Conservation (phyloP, 1,140 invertebrate genomes). For the Goniozus legneri region DNA sequence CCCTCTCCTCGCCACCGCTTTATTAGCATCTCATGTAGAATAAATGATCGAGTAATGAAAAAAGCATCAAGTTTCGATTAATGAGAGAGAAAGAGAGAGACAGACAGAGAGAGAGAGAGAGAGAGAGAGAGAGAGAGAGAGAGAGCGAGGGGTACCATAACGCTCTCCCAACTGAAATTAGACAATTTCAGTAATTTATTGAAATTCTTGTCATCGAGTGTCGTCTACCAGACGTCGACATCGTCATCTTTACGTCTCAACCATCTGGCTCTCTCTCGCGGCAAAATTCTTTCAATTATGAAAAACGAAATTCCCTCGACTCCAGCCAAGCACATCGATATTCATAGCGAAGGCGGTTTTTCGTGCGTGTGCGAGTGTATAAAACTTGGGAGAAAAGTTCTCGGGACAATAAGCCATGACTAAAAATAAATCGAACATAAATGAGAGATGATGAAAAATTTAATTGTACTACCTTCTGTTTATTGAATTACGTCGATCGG, state of each 20-base stretch:
- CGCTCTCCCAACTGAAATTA: background rate
- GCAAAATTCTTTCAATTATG: slow-evolving; percentile 44
- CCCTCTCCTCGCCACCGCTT: too few relatives aligned
- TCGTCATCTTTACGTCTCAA: slow-evolving; percentile 27
- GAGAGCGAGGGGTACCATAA: too few relatives aligned
- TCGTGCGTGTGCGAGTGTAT: too few relatives aligned
- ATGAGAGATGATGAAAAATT: too few relatives aligned
- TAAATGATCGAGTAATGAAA: too few relatives aligned
- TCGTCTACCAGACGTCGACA: too few relatives aligned
- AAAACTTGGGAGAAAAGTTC: too few relatives aligned
- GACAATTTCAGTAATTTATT: slow-evolving; percentile 29
- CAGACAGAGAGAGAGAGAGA: slow-evolving; percentile 4
- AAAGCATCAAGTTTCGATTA: slow-evolving; percentile 14
- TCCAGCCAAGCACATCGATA: slow-evolving; percentile 34
- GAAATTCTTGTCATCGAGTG: slow-evolving; percentile 28
- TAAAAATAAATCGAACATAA: too few relatives aligned
- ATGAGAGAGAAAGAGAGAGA: slow-evolving; percentile 4
- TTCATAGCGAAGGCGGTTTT: slow-evolving; percentile 44
- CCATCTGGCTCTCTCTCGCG: slow-evolving; percentile 37
- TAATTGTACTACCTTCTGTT: too few relatives aligned
- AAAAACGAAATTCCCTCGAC: slow-evolving; percentile 35
- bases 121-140: background rate
- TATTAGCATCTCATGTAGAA: too few relatives aligned
- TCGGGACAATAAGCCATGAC: too few relatives aligned
- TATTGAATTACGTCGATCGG: too few relatives aligned